Conservation (phyloP, 2,888 invertebrate species). For the Brachyptera putata region DNA sequence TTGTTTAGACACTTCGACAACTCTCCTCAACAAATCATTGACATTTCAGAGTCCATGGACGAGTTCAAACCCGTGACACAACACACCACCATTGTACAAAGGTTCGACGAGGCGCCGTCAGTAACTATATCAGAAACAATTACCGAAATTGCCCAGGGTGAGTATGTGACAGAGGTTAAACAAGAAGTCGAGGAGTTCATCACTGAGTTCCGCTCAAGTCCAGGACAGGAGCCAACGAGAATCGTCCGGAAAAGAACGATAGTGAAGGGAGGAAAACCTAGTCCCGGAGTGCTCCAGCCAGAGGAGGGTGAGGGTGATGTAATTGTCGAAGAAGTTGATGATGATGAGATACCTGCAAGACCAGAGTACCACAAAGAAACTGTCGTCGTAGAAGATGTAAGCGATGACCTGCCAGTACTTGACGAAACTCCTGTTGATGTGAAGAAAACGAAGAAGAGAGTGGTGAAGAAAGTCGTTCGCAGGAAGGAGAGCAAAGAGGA, state of each 20-base stretch:
- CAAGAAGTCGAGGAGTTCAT: conserved; percentile 23
- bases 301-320: conserved; percentile 30
- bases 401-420: conserved; percentile 25
- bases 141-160: conserved; percentile 29
- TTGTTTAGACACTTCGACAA: conserved; percentile 22
- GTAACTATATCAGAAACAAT: conserved; percentile 31
- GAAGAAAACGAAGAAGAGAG: conserved; percentile 32
- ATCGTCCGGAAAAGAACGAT: conserved; percentile 25
- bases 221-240: conserved; percentile 2
- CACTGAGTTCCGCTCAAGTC: conserved; percentile 21
- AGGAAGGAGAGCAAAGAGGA: conserved; percentile 38
- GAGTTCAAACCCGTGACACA: conserved; percentile 32
- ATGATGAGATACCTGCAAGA: conserved; percentile 1
- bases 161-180: conserved; percentile 27
- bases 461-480: conserved; percentile 43
- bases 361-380: conserved; percentile 20
- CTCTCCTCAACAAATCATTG: conserved; percentile 32
- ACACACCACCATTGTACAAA: no score
- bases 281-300: conserved; percentile 17
- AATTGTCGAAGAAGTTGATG: conserved; percentile 29
- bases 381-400: conserved; percentile 29
- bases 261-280: conserved; percentile 24
- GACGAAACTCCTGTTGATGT: conserved; percentile 41
- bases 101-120: conserved; percentile 27
- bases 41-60: conserved; percentile 37